phyloP scores from a whole-genome alignment of 2,113 vertebrate genomes.

The Poeciliopsis retropinna region DNA sequence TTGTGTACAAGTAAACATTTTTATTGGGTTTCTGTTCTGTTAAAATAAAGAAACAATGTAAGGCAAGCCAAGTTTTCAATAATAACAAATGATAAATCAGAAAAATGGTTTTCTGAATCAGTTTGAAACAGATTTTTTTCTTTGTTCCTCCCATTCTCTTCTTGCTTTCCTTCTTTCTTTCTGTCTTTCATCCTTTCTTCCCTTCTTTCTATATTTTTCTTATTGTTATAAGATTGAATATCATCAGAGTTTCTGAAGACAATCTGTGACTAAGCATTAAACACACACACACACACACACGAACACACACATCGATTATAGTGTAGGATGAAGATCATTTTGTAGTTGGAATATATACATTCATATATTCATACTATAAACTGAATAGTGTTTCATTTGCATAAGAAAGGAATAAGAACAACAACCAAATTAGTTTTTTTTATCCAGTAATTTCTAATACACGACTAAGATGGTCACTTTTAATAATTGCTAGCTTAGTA shows the following conservation, averaged over 20 bases:
- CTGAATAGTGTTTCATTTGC: no score
- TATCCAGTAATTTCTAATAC: no score
- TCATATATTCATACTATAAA: no score
- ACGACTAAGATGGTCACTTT: no score
- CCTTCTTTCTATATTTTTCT: not conserved
- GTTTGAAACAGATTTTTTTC: not conserved
- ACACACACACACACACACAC: not conserved
- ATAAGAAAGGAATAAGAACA: no score
- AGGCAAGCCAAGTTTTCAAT: not conserved
- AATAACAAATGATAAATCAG: not conserved
- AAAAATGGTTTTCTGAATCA: not conserved
- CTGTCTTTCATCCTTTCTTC: no score
- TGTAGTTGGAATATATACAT: no score
- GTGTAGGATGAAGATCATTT: no score
- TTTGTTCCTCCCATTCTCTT: no score
- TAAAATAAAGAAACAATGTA: not conserved
- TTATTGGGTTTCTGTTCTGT: not conserved
- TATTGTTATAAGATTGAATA: not conserved
- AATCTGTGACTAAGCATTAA: not conserved
- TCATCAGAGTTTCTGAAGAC: not conserved
- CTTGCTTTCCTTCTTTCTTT: not conserved
- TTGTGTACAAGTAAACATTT: conserved; percentile 14
- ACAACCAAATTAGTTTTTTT: no score
- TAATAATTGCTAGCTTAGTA: no score
- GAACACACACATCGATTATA: no score